These are phyloP conservation scores for Alviniconcha marisindica DNA, from an alignment of 1,140 invertebrate genomes.

Conservation along the genomic window DNA sequence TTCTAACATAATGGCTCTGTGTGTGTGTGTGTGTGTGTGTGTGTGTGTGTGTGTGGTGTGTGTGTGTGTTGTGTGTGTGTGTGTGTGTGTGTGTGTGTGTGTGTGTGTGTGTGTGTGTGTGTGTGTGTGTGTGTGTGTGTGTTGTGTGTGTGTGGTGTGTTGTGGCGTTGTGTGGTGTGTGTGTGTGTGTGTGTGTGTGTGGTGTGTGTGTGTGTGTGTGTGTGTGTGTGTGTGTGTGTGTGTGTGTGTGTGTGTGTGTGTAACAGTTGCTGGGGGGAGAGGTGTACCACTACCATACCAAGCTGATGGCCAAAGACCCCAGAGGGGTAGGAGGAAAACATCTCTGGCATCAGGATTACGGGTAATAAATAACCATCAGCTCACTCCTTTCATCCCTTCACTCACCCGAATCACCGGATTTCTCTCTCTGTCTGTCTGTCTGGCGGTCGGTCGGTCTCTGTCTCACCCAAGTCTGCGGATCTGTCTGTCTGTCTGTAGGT, in stretches of 20 bases:
- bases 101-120: background rate
- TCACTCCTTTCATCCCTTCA: no score
- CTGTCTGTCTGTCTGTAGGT: no score
- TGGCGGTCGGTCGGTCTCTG: no score
- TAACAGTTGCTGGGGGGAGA: slow-evolving; percentile 64
- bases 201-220: no score
- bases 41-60: slow-evolving; percentile 16
- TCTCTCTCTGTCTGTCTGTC: no score
- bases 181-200: no score
- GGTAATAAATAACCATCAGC: no score
- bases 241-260: slow-evolving; percentile 1
- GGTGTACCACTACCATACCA: slow-evolving; percentile 68
- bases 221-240: slow-evolving; percentile 1
- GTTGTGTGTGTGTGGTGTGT: no score
- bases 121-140: background rate
- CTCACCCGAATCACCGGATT: no score
- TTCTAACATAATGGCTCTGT: background rate
- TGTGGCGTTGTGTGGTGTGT: no score
- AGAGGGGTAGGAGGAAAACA: slow-evolving; percentile 54
- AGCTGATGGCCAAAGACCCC: slow-evolving; percentile 67
- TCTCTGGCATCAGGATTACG: slow-evolving; percentile 70
- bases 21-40: background rate
- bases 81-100: background rate
- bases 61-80: slow-evolving; percentile 2
- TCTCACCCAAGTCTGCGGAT: no score